Conservation (phyloP, 2,888 invertebrate species). For the Drosophila neonasuta region DNA sequence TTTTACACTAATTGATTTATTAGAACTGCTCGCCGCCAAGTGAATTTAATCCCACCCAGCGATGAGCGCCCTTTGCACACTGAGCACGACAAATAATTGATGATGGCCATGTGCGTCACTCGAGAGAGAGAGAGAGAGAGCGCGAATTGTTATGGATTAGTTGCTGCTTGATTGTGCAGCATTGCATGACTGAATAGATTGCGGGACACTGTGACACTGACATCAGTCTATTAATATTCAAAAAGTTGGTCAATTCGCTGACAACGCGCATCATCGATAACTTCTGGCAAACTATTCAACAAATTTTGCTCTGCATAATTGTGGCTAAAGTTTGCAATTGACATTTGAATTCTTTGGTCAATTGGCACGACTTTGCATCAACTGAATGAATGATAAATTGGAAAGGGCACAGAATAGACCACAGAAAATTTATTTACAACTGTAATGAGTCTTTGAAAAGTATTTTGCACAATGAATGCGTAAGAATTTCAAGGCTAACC, state of each 20-base stretch:
- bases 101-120: conserved; percentile 24
- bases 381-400: conserved; percentile 18
- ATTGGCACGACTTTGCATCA: conserved; percentile 20
- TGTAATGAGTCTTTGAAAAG: not conserved
- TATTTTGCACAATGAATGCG: not conserved
- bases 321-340: conserved; percentile 57
- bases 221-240: conserved; percentile 59
- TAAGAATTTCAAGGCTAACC: conserved; percentile 20
- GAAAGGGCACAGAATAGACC: not conserved
- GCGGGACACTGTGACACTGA: conserved; percentile 24
- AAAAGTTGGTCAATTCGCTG: conserved; percentile 46
- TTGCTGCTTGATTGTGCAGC: conserved; percentile 37
- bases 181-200: not conserved
- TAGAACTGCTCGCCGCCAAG: conserved; percentile 18
- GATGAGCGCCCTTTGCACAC: no score
- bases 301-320: conserved; percentile 47
- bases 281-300: conserved; percentile 15
- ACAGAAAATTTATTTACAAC: not conserved
- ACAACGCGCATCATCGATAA: conserved; percentile 37
- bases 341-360: conserved; percentile 42
- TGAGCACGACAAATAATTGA: conserved; percentile 45
- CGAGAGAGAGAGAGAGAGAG: not conserved
- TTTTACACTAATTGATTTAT: conserved; percentile 60
- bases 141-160: conserved; percentile 50
- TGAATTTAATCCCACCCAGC: conserved; percentile 3